Evolutionary conservation across 2,113 vertebrate species (phyloP).

Genomic region (Pedetes capensis): DNA sequence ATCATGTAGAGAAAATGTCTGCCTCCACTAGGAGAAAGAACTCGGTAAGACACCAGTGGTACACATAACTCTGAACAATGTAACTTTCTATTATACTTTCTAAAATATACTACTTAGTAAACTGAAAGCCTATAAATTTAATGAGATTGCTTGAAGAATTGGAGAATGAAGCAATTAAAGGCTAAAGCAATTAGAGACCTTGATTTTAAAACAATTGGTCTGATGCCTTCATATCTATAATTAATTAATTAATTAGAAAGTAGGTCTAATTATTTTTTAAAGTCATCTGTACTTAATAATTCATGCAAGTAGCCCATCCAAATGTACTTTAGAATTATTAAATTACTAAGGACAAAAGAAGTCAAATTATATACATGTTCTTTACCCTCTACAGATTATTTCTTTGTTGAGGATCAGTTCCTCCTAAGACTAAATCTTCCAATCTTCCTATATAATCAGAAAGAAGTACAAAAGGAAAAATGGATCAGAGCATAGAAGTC

Average conservation of each 20-base stretch:
- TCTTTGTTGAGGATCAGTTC: not conserved
- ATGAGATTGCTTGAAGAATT: not conserved
- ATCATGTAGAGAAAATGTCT: not conserved
- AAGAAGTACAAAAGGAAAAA: not conserved
- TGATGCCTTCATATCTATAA: not conserved
- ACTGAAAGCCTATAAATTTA: conserved; percentile 25
- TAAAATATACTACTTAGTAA: conserved; percentile 1
- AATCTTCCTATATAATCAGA: not conserved
- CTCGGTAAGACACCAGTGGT: not conserved
- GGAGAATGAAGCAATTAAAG: not conserved
- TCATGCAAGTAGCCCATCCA: not conserved
- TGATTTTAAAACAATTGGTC: not conserved
- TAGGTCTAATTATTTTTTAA: not conserved
- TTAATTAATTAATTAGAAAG: conserved; percentile 30
- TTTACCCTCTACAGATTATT: not conserved
- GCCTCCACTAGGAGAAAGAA: not conserved
- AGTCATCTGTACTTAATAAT: not conserved
- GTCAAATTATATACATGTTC: not conserved
- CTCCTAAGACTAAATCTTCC: not conserved
- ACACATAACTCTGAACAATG: not conserved
- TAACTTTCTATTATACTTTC: not conserved
- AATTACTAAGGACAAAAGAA: conserved; percentile 7
- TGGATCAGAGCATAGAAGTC: not conserved
- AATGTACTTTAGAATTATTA: not conserved
- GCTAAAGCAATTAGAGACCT: not conserved